Evolutionary conservation across 2,797 vertebrate genomes (phyloP).

Genomic region (Oreortyx pictus): DNA sequence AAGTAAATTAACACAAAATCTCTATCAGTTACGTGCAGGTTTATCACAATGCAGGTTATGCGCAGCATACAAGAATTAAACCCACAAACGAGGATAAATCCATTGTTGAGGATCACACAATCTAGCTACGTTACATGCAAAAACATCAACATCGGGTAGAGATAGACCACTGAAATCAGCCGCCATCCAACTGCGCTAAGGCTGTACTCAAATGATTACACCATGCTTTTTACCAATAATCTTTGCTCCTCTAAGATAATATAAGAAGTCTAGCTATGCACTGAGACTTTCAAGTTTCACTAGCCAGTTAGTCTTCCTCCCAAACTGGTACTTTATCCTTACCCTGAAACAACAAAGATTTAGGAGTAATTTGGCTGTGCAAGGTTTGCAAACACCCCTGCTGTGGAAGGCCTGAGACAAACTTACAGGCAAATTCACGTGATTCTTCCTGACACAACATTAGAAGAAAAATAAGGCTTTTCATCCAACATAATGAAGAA

Average conservation of each 20-base stretch:
- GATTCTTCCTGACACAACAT: background rate
- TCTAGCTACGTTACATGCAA: background rate
- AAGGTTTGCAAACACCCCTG: background rate
- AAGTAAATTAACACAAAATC: constrained; percentile 38
- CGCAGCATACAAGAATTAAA: background rate
- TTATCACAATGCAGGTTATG: background rate
- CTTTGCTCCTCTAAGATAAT: background rate
- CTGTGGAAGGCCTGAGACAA: background rate
- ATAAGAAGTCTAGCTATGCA: background rate
- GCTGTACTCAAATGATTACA: background rate
- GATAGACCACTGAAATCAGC: background rate
- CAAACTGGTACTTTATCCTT: background rate
- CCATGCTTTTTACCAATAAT: background rate
- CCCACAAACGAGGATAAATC: background rate
- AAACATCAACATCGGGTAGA: background rate
- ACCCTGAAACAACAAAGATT: background rate
- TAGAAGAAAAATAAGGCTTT: background rate
- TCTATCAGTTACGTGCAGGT: background rate
- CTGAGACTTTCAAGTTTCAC: background rate
- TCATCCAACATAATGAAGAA: background rate
- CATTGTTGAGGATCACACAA: background rate
- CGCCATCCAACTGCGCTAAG: background rate
- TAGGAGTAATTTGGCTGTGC: background rate
- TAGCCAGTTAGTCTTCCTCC: background rate
- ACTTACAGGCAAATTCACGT: background rate